Percentiles rank a stretch among this genome's conserved stretches.
Evolutionary conservation across 2,797 vertebrate species (phyloP).

Genomic region (Amazona finschi): DNA sequence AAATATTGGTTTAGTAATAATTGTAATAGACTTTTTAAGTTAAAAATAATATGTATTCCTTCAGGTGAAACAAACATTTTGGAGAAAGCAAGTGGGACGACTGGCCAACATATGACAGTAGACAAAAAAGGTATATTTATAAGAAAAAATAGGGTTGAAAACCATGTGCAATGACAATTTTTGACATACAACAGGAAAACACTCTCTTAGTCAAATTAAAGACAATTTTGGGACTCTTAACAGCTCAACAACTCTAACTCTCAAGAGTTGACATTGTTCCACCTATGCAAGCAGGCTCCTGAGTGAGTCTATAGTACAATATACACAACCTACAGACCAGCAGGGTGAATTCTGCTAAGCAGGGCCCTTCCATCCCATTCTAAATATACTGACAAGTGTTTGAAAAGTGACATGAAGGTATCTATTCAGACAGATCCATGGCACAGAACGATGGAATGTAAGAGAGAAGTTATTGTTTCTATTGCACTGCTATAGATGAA

Average conservation of each 20-base stretch:
- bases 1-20: not conserved
- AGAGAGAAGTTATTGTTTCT: not conserved
- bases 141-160: not conserved
- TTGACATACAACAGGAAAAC: not conserved
- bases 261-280: not conserved
- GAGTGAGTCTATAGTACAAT: rapidly evolving
- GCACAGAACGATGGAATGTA: not conserved
- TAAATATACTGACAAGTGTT: not conserved
- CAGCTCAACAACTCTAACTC: not conserved
- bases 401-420: not conserved
- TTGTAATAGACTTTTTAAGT: not conserved
- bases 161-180: not conserved
- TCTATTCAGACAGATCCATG: not conserved
- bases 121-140: not conserved
- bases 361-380: not conserved
- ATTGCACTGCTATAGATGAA: not conserved
- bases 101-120: not conserved
- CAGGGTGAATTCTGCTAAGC: not conserved
- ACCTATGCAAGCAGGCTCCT: not conserved
- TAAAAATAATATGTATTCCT: not conserved
- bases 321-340: rapidly evolving
- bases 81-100: not conserved
- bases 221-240: not conserved
- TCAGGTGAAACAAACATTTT: not conserved
- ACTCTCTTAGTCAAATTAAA: not conserved